Evolutionary conservation across 2,888 invertebrate genomes (phyloP), one percentile per base, ranked within the genome.

Genomic region (Griposia aprilina): DNA sequence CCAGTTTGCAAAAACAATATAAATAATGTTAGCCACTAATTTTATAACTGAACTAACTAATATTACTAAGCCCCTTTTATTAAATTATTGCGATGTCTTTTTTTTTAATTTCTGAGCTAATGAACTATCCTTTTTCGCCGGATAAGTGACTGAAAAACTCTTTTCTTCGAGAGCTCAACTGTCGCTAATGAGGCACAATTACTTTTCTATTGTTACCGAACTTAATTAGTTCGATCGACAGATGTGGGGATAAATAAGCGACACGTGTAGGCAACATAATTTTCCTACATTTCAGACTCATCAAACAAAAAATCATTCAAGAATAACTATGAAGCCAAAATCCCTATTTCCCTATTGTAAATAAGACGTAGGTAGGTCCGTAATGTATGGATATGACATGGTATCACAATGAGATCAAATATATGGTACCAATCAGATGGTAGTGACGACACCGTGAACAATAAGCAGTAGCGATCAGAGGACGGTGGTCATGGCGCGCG

Each of bases 401-500:
- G 26, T 59, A 76, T 75, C 74, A 74, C 45, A 70, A 63, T 74
- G 78, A 81, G 75, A 85, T 84, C 78, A 80, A 81, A 80, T 87
- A 74, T 85, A 88, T 85, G 76, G 80, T 83, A 87, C 76, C 80
- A 87, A 90, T 89, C 83, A 87, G 87, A 89, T 88, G 89, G 73
- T 72, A 82, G 82, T 74, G 81, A 79, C 81, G 78, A 75, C 82
- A 86, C 89, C 87, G 86, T 92, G 91, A 93, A 95, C 95, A 95
- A 95, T 95, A 92, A 91, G 89, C 87, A 87, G 89, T 90, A 90
- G 91, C 85, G 91, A 88, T 89, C 90, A 87, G 93, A 91, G 92
- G 91, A 90, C 90, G 90, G 93, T 88, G 96, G 93, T 96, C 96
- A 91, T 95, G 96, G 94, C 92, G 94, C 92, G 94, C 93, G 92